phyloP scores from a whole-genome alignment of 2,113 vertebrate genomes.

The Myrmophylax atrothorax region DNA sequence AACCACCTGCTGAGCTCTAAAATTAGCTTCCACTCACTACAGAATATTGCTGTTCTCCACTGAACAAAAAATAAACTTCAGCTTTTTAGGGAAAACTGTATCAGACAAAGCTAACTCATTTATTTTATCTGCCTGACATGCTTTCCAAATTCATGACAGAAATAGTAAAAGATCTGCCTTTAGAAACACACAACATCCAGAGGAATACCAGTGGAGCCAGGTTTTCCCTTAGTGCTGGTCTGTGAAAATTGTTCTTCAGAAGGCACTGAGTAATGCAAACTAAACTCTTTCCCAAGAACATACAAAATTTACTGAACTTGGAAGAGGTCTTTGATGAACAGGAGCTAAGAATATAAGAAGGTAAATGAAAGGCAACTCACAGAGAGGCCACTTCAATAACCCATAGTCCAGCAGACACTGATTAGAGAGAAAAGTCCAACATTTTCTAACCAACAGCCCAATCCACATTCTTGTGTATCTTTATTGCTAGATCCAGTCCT shows the following conservation, averaged over 20 bases:
- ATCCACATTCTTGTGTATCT: too few species aligned
- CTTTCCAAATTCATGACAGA: neutral
- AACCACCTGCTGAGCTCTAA: neutral
- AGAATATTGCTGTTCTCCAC: neutral
- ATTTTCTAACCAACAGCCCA: neutral
- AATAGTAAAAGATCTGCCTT: neutral
- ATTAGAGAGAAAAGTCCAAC: neutral
- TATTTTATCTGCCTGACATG: neutral
- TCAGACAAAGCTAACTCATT: neutral
- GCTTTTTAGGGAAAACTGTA: neutral
- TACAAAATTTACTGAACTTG: neutral
- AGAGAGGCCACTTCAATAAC: neutral
- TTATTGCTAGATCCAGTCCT: neutral
- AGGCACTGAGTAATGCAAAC: neutral
- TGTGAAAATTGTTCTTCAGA: neutral
- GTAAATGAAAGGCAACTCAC: neutral
- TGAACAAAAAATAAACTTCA: neutral
- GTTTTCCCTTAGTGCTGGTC: neutral
- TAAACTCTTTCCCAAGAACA: neutral
- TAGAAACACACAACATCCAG: neutral
- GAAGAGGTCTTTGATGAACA: neutral
- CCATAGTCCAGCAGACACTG: neutral
- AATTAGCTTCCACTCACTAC: neutral
- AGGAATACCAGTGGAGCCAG: neutral
- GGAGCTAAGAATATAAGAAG: neutral